These are phyloP conservation scores for Chrysogorgia sp. DNA, from an alignment of 92 coral and sea anemone genomes.

Conservation along the genomic window DNA sequence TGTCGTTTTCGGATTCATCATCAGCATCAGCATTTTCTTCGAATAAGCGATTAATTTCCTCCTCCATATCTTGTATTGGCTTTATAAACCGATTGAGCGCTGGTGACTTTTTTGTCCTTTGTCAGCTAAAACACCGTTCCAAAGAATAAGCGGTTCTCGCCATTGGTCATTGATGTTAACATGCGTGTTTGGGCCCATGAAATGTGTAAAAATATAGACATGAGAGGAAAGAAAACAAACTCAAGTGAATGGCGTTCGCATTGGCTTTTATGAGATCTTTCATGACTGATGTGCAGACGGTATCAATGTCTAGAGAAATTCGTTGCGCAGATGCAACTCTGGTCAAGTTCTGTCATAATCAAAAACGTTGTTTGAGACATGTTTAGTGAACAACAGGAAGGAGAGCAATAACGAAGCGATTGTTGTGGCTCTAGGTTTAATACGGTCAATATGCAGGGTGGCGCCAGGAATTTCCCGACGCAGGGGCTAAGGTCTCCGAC, in stretches of 20 bases:
- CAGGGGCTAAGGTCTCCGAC: no score
- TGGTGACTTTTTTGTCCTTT: constrained; percentile 52
- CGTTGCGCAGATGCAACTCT: constrained; percentile 56
- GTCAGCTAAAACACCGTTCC: constrained; percentile 63
- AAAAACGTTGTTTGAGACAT: no score
- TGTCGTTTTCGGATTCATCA: neutral
- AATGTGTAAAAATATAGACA: constrained; percentile 54
- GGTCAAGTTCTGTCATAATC: no score
- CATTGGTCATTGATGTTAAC: no score
- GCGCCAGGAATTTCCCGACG: no score
- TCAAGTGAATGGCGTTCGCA: constrained; percentile 62
- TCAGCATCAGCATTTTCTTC: constrained; percentile 30
- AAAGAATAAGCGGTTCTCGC: constrained; percentile 55
- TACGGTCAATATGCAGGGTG: no score
- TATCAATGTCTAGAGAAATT: constrained; percentile 34
- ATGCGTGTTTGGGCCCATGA: constrained; percentile 60
- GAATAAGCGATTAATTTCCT: no score
- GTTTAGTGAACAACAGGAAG: no score
- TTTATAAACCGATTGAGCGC: constrained; percentile 52
- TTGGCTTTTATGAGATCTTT: constrained; percentile 54
- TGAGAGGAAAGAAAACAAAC: constrained; percentile 58
- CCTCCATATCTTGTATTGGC: constrained; percentile 46
- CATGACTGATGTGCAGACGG: constrained; percentile 25
- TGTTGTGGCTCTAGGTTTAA: no score
- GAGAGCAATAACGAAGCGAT: no score